phyloP scores from a whole-genome alignment of 2,888 invertebrate species.

The Drosophila koepferae region DNA sequence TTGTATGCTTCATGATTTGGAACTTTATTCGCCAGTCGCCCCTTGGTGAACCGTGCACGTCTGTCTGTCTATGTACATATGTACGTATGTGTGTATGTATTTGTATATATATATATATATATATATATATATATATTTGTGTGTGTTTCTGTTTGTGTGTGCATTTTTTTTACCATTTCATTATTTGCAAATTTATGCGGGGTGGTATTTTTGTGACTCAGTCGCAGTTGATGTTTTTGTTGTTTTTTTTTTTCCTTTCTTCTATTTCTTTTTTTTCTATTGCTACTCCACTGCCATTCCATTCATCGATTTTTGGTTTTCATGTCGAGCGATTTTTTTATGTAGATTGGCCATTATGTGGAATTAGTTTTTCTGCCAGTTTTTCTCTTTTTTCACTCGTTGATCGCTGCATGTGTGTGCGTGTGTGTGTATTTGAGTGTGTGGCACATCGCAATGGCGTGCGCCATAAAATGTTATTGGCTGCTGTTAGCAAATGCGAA shows the following conservation, averaged over 20 bases:
- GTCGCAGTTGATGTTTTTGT: slow-evolving; percentile 26
- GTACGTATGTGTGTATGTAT: slow-evolving; percentile 8
- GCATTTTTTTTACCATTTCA: slow-evolving; percentile 71
- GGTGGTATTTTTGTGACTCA: slow-evolving; percentile 73
- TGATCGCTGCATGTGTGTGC: slow-evolving; percentile 40
- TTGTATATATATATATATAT: background rate
- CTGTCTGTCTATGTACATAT: slow-evolving; percentile 9
- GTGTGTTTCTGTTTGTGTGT: slow-evolving; percentile 35
- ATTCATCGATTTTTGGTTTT: slow-evolving; percentile 74
- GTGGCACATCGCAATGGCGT: slow-evolving; percentile 69
- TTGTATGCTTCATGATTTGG: slow-evolving; percentile 80
- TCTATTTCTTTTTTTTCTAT: slow-evolving; percentile 6
- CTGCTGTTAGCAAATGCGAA: slow-evolving; percentile 56
- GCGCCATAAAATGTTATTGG: slow-evolving; percentile 71
- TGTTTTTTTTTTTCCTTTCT: background rate
- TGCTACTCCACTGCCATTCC: slow-evolving; percentile 41
- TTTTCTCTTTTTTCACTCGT: slow-evolving; percentile 58
- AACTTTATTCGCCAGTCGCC: slow-evolving; percentile 73
- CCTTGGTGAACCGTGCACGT: slow-evolving; percentile 28
- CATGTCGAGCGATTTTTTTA: slow-evolving; percentile 72
- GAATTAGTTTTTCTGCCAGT: slow-evolving; percentile 70
- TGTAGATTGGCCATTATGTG: slow-evolving; percentile 81
- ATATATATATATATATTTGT: slow-evolving; percentile 5
- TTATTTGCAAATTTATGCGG: slow-evolving; percentile 82
- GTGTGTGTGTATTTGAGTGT: slow-evolving; percentile 9